A percentile compares a stretch with the other conserved stretches of the same genome.
Conservation (phyloP, 2,888 invertebrate species). For the Platerodrilus igneus region DNA sequence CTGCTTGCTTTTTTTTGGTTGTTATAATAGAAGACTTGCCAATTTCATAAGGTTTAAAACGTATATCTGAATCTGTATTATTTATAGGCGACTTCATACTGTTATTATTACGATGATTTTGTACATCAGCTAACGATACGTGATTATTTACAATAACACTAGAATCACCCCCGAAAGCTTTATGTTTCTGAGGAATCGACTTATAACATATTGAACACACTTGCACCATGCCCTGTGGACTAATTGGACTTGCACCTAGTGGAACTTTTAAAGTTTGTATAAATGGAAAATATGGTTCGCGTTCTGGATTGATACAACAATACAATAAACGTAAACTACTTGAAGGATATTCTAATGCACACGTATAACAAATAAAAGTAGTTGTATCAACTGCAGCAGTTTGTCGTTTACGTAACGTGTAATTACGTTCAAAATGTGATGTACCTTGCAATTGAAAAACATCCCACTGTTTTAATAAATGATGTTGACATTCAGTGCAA, state of each 20-base stretch:
- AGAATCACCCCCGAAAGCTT: constrained; percentile 56
- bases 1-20: constrained; percentile 49
- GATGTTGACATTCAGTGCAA: constrained; percentile 79
- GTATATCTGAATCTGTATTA: constrained; percentile 53
- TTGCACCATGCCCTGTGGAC: constrained; percentile 85
- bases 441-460: constrained; percentile 59
- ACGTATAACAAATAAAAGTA: constrained; percentile 85
- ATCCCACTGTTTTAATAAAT: constrained; percentile 85
- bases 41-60: constrained; percentile 58
- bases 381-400: constrained; percentile 60
- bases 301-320: constrained; percentile 77
- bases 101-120: constrained; percentile 38
- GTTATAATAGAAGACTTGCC: constrained; percentile 47
- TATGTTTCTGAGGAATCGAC: constrained; percentile 71
- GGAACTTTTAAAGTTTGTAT: constrained; percentile 76
- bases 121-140: constrained; percentile 44
- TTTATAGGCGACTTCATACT: constrained; percentile 53
- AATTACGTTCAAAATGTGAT: constrained; percentile 72
- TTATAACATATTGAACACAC: constrained; percentile 85
- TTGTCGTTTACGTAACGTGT: constrained; percentile 73
- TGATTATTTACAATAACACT: constrained; percentile 39
- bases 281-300: constrained; percentile 88
- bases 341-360: constrained; percentile 75
- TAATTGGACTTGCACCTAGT: constrained; percentile 82
- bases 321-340: constrained; percentile 77